These are phyloP conservation scores for Luehdorfia chinensis DNA, from an alignment of 1,140 invertebrate genomes.

Conservation along the genomic window DNA sequence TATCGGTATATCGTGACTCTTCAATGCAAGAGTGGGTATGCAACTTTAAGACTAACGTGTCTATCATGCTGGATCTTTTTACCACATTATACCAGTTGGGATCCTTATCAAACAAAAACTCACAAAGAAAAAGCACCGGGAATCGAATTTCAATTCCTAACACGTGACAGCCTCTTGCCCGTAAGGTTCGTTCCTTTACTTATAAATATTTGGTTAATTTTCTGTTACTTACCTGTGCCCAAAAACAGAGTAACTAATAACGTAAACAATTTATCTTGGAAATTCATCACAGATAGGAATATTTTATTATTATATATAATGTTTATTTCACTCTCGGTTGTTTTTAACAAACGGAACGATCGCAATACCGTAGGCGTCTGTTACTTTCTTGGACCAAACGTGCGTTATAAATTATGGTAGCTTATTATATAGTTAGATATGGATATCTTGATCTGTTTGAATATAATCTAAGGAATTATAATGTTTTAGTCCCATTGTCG, in stretches of 20 bases:
- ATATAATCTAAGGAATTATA: no score
- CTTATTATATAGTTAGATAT: background rate
- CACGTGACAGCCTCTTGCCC: no score
- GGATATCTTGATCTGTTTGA: background rate
- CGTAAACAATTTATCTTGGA: background rate
- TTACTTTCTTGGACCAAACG: slow-evolving; percentile 13
- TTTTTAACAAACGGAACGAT: background rate
- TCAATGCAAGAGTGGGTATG: no score
- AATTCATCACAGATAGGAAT: slow-evolving; percentile 1
- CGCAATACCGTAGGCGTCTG: slow-evolving; percentile 13
- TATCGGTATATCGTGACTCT: no score
- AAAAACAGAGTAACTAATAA: background rate
- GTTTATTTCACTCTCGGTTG: background rate
- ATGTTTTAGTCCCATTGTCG: no score
- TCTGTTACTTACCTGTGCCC: background rate
- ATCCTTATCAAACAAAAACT: background rate
- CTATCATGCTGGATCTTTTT: no score
- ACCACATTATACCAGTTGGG: no score
- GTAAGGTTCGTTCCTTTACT: no score
- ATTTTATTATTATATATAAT: background rate
- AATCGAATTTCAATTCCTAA: no score
- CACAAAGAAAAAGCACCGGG: no score
- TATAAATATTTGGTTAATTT: background rate
- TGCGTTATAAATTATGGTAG: slow-evolving; percentile 1
- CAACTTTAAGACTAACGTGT: no score